Percentiles rank a stretch among this genome's conserved stretches.
phyloP scores from a whole-genome alignment of 2,888 invertebrate genomes.

The Peribatodes rhomboidaria region DNA sequence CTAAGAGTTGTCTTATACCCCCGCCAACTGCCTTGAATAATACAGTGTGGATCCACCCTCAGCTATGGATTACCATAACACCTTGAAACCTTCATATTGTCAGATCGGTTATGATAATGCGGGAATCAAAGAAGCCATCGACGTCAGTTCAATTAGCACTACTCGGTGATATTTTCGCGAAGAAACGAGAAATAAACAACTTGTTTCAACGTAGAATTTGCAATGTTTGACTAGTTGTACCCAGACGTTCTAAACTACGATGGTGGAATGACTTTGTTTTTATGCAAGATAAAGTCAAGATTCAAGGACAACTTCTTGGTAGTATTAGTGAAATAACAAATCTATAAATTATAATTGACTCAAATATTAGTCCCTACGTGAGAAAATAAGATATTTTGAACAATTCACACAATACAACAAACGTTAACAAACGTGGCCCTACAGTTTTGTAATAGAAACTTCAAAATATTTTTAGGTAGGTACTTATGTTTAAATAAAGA shows the following conservation, averaged over 20 bases:
- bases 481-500: too few species aligned
- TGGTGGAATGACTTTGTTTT: conserved; percentile 14
- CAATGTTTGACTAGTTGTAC: background rate
- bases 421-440: too few species aligned
- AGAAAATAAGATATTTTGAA: too few species aligned
- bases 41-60: background rate
- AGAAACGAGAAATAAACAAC: background rate
- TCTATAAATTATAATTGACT: conserved; percentile 4
- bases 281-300: background rate
- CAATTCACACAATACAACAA: too few species aligned
- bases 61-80: conserved; percentile 31
- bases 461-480: too few species aligned
- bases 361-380: background rate
- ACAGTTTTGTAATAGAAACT: too few species aligned
- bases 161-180: conserved; percentile 6
- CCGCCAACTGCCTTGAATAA: background rate
- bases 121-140: conserved; percentile 42
- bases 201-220: conserved; percentile 5
- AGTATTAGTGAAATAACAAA: conserved; percentile 1
- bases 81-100: conserved; percentile 43
- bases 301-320: background rate
- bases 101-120: conserved; percentile 50
- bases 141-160: conserved; percentile 20
- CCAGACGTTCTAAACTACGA: background rate
- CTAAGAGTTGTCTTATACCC: too few species aligned